Evolutionary conservation across 2,113 vertebrate species (phyloP).

Genomic region (Forbesichthys papilliferus): DNA sequence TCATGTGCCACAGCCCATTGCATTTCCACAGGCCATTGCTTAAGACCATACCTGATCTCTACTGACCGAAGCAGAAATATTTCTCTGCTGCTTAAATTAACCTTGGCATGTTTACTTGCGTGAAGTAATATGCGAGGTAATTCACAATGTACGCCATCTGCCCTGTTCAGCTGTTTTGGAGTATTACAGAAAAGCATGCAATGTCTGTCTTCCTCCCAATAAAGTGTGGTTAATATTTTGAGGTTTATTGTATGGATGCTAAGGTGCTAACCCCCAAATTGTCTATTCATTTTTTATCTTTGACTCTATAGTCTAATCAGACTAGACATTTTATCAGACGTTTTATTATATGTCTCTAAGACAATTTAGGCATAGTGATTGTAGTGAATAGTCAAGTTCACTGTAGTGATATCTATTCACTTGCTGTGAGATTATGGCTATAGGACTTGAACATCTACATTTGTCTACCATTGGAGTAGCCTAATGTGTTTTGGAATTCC

Average conservation of each 20-base stretch:
- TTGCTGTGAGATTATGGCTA: conserved; percentile 18
- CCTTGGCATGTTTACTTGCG: conserved; percentile 40
- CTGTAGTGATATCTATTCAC: conserved; percentile 7
- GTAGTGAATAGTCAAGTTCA: no score
- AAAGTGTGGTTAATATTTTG: conserved; percentile 33
- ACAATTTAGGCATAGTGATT: conserved; percentile 14
- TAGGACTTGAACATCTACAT: conserved; percentile 30
- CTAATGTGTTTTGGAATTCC: conserved; percentile 33
- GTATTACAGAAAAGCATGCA: conserved; percentile 50
- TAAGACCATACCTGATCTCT: conserved; percentile 27
- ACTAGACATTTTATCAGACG: neutral
- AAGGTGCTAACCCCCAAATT: conserved; percentile 4
- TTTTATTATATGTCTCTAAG: neutral
- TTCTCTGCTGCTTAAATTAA: conserved; percentile 43
- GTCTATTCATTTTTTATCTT: conserved; percentile 22
- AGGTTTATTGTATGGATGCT: conserved; percentile 13
- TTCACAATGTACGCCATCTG: conserved; percentile 73
- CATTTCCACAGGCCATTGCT: conserved; percentile 28
- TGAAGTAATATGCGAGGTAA: conserved; percentile 51
- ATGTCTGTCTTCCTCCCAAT: conserved; percentile 39
- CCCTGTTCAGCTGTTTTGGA: conserved; percentile 46
- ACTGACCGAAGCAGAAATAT: conserved; percentile 37
- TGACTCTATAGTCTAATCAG: conserved; percentile 4
- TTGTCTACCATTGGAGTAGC: conserved; percentile 27
- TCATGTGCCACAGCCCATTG: conserved; percentile 27